Evolutionary conservation across 2,888 invertebrate species (phyloP).

Genomic region (Aspidapion aeneum): DNA sequence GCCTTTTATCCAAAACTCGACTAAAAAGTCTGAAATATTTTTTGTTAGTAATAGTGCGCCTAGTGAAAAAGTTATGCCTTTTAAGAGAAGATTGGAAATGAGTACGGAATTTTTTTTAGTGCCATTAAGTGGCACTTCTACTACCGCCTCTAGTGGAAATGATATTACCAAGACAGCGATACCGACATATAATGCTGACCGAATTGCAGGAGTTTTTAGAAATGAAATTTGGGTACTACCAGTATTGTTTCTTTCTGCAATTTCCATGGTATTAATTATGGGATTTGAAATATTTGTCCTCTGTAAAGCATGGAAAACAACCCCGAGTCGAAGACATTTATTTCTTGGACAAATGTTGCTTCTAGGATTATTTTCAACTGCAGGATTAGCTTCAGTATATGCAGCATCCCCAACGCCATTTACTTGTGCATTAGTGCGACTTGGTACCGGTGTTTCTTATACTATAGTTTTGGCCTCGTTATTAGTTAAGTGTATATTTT

Average conservation of each 20-base stretch:
- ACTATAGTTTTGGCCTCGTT: constrained; percentile 87
- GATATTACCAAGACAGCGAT: constrained; percentile 45
- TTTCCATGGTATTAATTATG: constrained; percentile 80
- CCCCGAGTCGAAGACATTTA: constrained; percentile 79
- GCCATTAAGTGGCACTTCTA: constrained; percentile 54
- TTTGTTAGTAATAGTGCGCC: constrained; percentile 5
- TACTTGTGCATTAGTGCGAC: constrained; percentile 78
- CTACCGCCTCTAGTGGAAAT: constrained; percentile 28
- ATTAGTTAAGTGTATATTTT: constrained; percentile 90
- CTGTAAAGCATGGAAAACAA: constrained; percentile 78
- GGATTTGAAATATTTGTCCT: constrained; percentile 88
- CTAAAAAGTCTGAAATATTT: constrained; percentile 16
- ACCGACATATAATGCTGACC: constrained; percentile 31
- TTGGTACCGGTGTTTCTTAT: constrained; percentile 79
- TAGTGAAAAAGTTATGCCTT: constrained; percentile 25
- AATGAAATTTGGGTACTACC: constrained; percentile 90
- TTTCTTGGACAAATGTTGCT: constrained; percentile 85
- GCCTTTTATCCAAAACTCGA: constrained; percentile 26
- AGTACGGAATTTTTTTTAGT: constrained; percentile 82
- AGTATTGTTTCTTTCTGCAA: constrained; percentile 76
- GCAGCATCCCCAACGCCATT: constrained; percentile 75
- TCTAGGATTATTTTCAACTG: constrained; percentile 77
- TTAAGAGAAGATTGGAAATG: constrained; percentile 63
- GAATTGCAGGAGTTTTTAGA: constrained; percentile 47
- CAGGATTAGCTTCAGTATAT: constrained; percentile 73